Evolutionary conservation across 1,140 invertebrate species (phyloP), one percentile per base, ranked within the genome.

Genomic region (Sesamia nonagrioides): DNA sequence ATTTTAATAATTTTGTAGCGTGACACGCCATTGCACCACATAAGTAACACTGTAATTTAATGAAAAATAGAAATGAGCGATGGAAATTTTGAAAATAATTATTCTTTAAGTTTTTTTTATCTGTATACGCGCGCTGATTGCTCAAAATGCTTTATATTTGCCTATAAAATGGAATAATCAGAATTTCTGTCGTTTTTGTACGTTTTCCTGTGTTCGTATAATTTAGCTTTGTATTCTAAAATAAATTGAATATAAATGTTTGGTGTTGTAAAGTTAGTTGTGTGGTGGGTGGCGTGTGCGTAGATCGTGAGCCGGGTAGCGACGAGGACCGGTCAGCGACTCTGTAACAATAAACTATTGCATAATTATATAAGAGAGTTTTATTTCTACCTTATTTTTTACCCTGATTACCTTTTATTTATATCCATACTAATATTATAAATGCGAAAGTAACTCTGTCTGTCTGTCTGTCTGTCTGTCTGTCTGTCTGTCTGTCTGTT

Each of bases 1-100:
- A 92, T 91, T 92, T 87, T 92, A 89, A 92, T 92, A 87, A 92
- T 92, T 91, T 94, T 92, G 86, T 93, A 92, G 91, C 89, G 83
- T 85, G 84, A 81, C 84, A 78, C 77, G 56, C 74, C 58, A 52
- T 50, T 63, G 7, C 50, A 50, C 35, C 52, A 71, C 52, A 66
- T 40, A 8, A n/a, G n/a, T 17, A 54, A 54, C 69, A 17, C 45
- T 35, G 50, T 37, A 15, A 33, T 18, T 27, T 7, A 52, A 17
- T 2, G 11, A 27, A 17, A 45, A 6, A 21, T 61, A 11, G 37
- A 18, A 52, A 56, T 33, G 33, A 56, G 37, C 33, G 68, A 72
- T 72, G 33, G 68, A 37, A 33, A 71, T 71, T 71, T 37, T 72
- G 68, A 72, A 40, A 18, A 6, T 18, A 54, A n/a, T 2, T 35